These are phyloP conservation scores for Rhyacophila evoluta DNA, from an alignment of 2,888 invertebrate genomes.

Conservation along the genomic window DNA sequence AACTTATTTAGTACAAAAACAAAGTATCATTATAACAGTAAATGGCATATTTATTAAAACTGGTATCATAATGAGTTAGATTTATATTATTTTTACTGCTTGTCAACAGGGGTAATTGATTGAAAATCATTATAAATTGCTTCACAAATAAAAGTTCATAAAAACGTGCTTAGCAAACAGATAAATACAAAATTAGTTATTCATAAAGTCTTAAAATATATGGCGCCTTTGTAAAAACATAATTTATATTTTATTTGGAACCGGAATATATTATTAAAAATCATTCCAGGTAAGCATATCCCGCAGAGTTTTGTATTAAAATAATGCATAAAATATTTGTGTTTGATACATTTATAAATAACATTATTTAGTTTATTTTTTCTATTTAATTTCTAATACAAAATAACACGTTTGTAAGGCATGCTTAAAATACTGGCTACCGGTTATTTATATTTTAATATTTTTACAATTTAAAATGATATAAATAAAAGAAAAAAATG, in stretches of 20 bases:
- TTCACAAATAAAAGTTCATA: neutral
- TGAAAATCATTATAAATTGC: neutral
- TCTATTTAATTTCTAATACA: no score
- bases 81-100: no score
- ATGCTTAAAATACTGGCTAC: no score
- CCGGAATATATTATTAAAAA: neutral
- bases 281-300: neutral
- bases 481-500: no score
- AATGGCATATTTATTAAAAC: no score
- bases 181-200: constrained; percentile 1
- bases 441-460: no score
- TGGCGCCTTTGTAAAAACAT: neutral
- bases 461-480: no score
- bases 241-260: constrained; percentile 9
- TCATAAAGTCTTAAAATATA: neutral
- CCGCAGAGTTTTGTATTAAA: constrained; percentile 12
- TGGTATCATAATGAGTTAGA: no score
- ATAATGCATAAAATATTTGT: neutral
- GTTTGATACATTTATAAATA: neutral
- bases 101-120: neutral
- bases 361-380: neutral
- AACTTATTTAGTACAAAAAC: no score
- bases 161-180: neutral
- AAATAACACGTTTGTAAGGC: no score
- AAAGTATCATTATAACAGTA: no score